A percentile compares a stretch with the other conserved stretches of the same genome.
Evolutionary conservation across 2,113 vertebrate species (phyloP).

Genomic region (Alectura lathami): DNA sequence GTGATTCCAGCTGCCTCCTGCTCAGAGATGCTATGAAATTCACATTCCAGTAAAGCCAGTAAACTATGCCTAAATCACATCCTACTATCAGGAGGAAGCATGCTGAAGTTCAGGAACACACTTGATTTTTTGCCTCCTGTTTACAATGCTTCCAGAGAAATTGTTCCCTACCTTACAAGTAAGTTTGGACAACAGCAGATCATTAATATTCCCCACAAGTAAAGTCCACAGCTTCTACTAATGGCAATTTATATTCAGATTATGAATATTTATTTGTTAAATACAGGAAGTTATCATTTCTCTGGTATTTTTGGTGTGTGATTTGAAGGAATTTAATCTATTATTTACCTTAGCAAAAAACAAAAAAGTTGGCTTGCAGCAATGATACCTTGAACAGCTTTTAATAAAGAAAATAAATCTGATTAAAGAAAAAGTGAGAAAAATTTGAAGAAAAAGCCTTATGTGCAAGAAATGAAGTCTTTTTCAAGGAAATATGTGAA

Average conservation of each 20-base stretch:
- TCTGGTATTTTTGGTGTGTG: neutral
- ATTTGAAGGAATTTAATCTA: neutral
- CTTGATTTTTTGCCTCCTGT: neutral
- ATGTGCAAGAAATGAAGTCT: neutral
- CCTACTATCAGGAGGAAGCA: neutral
- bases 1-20: neutral
- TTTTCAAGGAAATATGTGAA: neutral
- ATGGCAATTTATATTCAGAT: neutral
- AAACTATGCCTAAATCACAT: neutral
- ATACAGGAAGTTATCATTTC: neutral
- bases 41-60: rapidly evolving
- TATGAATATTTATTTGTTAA: constrained; percentile 24
- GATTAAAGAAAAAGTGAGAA: neutral
- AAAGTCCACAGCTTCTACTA: constrained; percentile 7
- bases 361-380: neutral
- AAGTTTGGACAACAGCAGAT: neutral
- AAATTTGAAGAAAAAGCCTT: neutral
- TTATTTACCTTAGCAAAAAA: neutral
- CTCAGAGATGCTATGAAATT: neutral
- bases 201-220: neutral
- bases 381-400: constrained; percentile 5
- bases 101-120: neutral
- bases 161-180: neutral
- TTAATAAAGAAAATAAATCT: neutral
- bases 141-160: neutral